phyloP scores from a whole-genome alignment of 2,797 vertebrate species.

The Galaxias olidus region DNA sequence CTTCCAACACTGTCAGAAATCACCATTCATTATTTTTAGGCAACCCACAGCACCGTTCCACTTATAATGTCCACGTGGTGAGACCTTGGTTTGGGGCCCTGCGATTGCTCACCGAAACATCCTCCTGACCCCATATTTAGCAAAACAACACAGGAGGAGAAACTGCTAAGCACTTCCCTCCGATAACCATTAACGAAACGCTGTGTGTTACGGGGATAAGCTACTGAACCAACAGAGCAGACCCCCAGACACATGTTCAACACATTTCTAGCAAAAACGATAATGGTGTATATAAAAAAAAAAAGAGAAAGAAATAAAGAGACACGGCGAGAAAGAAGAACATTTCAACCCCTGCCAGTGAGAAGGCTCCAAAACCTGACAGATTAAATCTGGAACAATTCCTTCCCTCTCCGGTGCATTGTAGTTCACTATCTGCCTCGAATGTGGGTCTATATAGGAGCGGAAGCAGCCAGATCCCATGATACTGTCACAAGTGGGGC shows the following conservation, averaged over 20 bases:
- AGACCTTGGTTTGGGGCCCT: no score
- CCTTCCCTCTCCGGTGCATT: background rate
- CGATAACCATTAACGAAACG: conserved; percentile 53
- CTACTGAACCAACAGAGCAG: conserved; percentile 39
- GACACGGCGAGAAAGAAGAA: conserved; percentile 9
- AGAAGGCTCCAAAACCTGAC: conserved; percentile 41
- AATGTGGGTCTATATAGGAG: background rate
- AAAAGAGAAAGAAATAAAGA: background rate
- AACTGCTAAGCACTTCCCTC: conserved; percentile 37
- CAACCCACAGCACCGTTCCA: no score
- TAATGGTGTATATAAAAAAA: conserved; percentile 17
- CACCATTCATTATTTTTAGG: no score
- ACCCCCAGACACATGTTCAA: conserved; percentile 46
- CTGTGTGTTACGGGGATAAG: conserved; percentile 24
- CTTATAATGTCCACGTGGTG: no score
- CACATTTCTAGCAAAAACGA: conserved; percentile 39
- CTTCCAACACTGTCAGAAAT: no score
- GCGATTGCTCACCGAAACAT: no score
- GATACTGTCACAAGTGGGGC: background rate
- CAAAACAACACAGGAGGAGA: no score
- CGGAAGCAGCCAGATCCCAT: background rate
- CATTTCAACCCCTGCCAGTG: conserved; percentile 33
- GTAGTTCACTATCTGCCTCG: no score
- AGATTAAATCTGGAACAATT: conserved; percentile 17
- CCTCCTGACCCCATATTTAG: no score